Base-by-base conservation (phyloP, 2,888 invertebrate species). In the Lithophane socia region DNA sequence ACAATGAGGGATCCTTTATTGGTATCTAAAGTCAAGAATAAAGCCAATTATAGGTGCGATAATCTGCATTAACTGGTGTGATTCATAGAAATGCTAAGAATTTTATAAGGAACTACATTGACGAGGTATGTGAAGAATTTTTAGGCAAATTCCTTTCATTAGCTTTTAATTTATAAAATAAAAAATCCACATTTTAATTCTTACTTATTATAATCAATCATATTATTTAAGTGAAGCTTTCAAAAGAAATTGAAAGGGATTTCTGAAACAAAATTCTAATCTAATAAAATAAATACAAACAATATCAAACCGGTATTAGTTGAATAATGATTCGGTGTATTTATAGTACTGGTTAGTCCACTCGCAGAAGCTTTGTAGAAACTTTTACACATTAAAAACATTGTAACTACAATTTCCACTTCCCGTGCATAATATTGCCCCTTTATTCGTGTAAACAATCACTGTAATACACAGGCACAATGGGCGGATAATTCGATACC, bases 401-500 rank as follows among this genome's bases (percentile, higher is more conserved):
- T 85, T 71, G 63, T 73, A 65, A 60, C 77, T 75, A 69, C 18
- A 66, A 70, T 54, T 37, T 76, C 29, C 60, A 71, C 61, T 73
- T 82, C 68, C 71, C 79, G 75, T 77, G 72, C 79, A 80, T 75
- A 78, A 85, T 84, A 82, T 66, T 74, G 83, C 60, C 61, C 52
- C 49, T 75, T 54, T 44, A 75, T 61, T 72, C 75, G 58, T 75
- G 60, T 80, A 88, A 87, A 87, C 83, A 87, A 88, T 85, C 85
- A 86, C 80, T 68, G 69, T 86, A 86, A 85, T 80, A 81, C 83
- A 89, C 90, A 60, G 70, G 73, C 85, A 91, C 92, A 90, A 91
- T 91, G 87, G 89, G 87, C 85, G 87, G 88, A 88, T 89, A 90
- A 91, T 89, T 88, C 86, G 89, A 89, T 89, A 89, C 86, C 65